Base-by-base conservation (phyloP, 2,888 invertebrate genomes). In the Pseudococcus jackbeardsleyi region DNA sequence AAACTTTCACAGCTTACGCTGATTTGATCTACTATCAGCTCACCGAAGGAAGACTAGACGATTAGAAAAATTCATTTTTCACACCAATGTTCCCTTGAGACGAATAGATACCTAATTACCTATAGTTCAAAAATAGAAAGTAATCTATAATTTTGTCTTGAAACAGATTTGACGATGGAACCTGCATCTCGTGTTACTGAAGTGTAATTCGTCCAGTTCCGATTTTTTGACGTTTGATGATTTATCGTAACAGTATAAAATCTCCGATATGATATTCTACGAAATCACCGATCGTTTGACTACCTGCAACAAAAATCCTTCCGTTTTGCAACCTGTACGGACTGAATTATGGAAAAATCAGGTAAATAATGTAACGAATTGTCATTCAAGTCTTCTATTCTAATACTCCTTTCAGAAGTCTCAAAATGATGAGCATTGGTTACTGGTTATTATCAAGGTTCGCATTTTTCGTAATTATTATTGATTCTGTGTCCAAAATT, bases 11-110 rank as follows among this genome's bases (percentile, higher is more conserved):
- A 86, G 46, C 64, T 0, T 86, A 86, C 22, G 86, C 86, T 11
- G 72, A 86, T 22, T 11, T 86, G 1, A 86, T 86, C 39, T 72
- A 86, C 26, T 8, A 22, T 22, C 72, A 77, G 86, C 26, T 86
- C 15, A 86, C 86, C 1, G 72, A 68, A 42, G 72, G 72, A 12
- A 86, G 68, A 22, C 22, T 86, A 9, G 26, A 86, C 22, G 86
- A 86, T 22, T 86, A 46, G 86, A 86, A 64, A 46, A 86, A 86
- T 9, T 72, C 72, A 86, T 86, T 86, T 22, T 86, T 86, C 48
- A 86, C 72, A n/a, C 72, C 68, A 77, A 22, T 19, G 39, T 72
- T 59, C 0, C 1, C 17, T 48, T 54, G 5, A 54, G 54, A 2
- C 15, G 4, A 48, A 48, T 48, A 48, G 1, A 5, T 54, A 54